These are phyloP conservation scores for Dexiosoma caninum DNA, from an alignment of 2,888 invertebrate genomes.

Conservation along the genomic window DNA sequence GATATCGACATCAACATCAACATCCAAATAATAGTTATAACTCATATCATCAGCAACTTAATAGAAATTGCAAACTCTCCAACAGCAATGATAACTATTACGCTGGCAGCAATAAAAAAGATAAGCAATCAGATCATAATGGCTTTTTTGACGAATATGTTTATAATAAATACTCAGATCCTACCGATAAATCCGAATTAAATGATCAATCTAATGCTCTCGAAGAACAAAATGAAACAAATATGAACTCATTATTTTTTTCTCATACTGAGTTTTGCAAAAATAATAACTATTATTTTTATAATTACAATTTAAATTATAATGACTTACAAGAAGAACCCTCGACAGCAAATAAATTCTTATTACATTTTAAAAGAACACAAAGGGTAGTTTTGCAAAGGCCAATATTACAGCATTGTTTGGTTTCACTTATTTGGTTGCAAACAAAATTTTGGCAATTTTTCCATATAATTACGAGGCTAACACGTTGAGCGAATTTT, in stretches of 20 bases:
- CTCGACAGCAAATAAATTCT: conserved; percentile 50
- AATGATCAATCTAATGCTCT: background rate
- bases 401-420: no score
- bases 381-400: background rate
- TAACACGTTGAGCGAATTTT: conserved; percentile 67
- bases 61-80: conserved; percentile 48
- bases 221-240: background rate
- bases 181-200: conserved; percentile 30
- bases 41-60: conserved; percentile 60
- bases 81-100: conserved; percentile 37
- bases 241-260: conserved; percentile 7
- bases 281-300: conserved; percentile 72
- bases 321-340: conserved; percentile 59
- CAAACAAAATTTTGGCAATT: conserved; percentile 74
- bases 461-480: conserved; percentile 70
- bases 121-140: conserved; percentile 58
- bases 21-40: conserved; percentile 61
- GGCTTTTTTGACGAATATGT: conserved; percentile 56
- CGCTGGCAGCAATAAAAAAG: conserved; percentile 26
- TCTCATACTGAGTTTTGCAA: conserved; percentile 65
- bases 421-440: conserved; percentile 62
- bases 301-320: conserved; percentile 73
- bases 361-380: no score
- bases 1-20: conserved; percentile 66
- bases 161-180: conserved; percentile 66